These are phyloP conservation scores for Tapera naevia DNA, from an alignment of 2,797 vertebrate species.

Conservation along the genomic window DNA sequence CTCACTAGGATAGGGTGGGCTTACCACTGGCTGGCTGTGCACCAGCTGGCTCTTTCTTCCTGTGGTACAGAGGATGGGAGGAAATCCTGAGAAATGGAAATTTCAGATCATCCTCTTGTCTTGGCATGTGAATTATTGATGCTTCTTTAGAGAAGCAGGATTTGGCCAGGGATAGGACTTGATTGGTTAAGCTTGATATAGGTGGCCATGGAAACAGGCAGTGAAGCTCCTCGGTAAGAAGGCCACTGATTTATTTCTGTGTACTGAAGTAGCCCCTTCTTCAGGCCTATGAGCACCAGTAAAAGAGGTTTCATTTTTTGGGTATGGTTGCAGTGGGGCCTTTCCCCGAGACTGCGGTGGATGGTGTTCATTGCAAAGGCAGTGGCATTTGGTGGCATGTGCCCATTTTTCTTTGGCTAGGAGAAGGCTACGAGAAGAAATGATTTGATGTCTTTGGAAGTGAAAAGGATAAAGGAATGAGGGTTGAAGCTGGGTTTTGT, in stretches of 20 bases:
- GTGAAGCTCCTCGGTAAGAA: background rate
- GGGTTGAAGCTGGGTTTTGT: background rate
- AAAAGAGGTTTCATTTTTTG: background rate
- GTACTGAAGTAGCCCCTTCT: background rate
- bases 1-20: background rate
- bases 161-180: background rate
- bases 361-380: background rate
- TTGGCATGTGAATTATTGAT: background rate
- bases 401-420: background rate
- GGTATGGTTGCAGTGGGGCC: background rate
- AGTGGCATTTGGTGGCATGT: background rate
- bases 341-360: background rate
- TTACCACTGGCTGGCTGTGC: rapidly evolving
- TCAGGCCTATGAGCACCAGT: background rate
- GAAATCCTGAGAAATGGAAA: background rate
- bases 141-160: background rate
- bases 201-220: rapidly evolving
- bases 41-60: background rate
- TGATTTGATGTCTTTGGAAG: background rate
- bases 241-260: background rate
- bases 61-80: background rate
- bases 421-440: background rate
- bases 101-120: background rate
- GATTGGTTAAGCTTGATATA: background rate
- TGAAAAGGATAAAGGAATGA: background rate